phyloP scores from a whole-genome alignment of 2,888 invertebrate genomes.

The Dromius quadrimaculatus region DNA sequence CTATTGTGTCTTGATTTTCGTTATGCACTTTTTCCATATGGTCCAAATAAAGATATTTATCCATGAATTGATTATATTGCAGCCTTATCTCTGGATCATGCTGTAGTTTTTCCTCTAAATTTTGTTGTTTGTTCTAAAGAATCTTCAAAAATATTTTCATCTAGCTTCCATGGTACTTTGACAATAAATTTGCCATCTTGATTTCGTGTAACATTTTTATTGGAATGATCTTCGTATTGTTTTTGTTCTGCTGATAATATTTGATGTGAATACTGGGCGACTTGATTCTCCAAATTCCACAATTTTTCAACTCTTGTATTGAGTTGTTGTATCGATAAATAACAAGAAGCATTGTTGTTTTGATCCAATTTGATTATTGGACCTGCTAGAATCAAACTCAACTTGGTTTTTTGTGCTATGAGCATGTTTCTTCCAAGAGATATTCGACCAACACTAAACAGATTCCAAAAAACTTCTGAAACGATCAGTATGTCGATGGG shows the following conservation, averaged over 20 bases:
- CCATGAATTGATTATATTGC: not conserved
- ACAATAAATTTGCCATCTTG: not conserved
- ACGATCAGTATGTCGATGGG: conserved; percentile 35
- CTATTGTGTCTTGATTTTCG: not conserved
- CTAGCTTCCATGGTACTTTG: not conserved
- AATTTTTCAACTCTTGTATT: not conserved
- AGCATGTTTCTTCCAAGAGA: not conserved
- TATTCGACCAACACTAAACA: conserved; percentile 50
- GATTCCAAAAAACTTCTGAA: conserved; percentile 52
- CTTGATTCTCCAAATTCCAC: conserved; percentile 56
- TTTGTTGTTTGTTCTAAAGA: not conserved
- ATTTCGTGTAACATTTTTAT: not conserved
- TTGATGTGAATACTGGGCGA: conserved; percentile 5
- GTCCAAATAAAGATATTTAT: not conserved
- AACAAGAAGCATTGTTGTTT: not conserved
- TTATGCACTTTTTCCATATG: not conserved
- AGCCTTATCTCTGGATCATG: not conserved
- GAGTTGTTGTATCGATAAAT: not conserved
- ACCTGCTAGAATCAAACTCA: conserved; percentile 54
- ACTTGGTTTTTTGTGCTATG: conserved; percentile 50
- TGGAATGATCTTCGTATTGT: conserved; percentile 55
- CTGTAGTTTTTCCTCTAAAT: not conserved
- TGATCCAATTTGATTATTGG: not conserved
- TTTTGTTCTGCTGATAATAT: conserved; percentile 53
- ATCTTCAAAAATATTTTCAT: not conserved